Percentiles rank a stretch among this genome's conserved stretches.
Evolutionary conservation across 1,140 invertebrate genomes (phyloP).

Genomic region (Drosophila busckii): DNA sequence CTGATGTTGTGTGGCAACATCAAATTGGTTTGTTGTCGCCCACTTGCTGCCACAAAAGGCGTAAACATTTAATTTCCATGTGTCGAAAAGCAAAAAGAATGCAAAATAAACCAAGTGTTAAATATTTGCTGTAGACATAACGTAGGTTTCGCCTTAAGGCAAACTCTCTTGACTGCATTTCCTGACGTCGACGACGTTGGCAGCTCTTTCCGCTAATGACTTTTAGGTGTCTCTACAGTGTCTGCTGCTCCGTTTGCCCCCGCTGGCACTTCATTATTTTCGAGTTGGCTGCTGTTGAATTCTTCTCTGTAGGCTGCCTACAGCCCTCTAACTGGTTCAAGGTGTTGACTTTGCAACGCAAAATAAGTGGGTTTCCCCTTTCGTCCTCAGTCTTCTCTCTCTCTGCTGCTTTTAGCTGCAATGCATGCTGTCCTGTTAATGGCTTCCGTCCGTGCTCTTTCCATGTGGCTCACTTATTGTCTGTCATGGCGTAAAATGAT

Average conservation of each 20-base stretch:
- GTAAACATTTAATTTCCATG: slow-evolving; percentile 75
- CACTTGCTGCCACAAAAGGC: slow-evolving; percentile 71
- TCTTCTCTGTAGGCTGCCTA: slow-evolving; percentile 13
- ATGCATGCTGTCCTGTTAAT: slow-evolving; percentile 48
- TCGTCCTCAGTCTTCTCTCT: slow-evolving; percentile 11
- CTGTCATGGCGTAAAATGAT: slow-evolving; percentile 74
- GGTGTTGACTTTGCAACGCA: slow-evolving; percentile 67
- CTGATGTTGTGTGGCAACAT: slow-evolving; percentile 6
- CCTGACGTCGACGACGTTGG: slow-evolving; percentile 46
- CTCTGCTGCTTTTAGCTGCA: background rate
- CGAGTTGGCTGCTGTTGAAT: slow-evolving; percentile 48
- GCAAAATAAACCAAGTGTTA: slow-evolving; percentile 71
- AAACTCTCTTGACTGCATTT: slow-evolving; percentile 61
- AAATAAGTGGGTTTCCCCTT: slow-evolving; percentile 13
- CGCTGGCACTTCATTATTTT: slow-evolving; percentile 67
- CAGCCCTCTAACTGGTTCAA: slow-evolving; percentile 68
- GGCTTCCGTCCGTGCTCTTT: slow-evolving; percentile 41
- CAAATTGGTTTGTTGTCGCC: slow-evolving; percentile 35
- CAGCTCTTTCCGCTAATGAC: slow-evolving; percentile 64
- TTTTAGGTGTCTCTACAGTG: too few relatives aligned
- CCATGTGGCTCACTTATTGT: slow-evolving; percentile 56
- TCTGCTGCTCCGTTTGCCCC: background rate
- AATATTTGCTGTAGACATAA: slow-evolving; percentile 66
- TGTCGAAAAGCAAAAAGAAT: slow-evolving; percentile 47
- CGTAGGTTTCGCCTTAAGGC: slow-evolving; percentile 27